Percentiles rank a stretch among this genome's conserved stretches.
phyloP scores from a whole-genome alignment of 2,888 invertebrate species.

The Ochlodes sylvanus region DNA sequence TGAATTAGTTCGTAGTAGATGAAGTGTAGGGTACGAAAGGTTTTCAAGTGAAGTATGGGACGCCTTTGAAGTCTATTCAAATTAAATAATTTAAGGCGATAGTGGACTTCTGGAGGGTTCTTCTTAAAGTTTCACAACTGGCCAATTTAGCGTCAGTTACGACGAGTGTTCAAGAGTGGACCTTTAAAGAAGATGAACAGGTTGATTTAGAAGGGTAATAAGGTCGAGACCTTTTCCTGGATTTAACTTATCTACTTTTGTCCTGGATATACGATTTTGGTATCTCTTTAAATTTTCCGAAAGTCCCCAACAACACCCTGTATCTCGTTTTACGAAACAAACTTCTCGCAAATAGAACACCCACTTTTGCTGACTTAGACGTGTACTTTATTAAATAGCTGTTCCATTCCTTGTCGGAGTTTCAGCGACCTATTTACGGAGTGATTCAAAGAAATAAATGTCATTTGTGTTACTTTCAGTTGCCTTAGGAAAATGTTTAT shows the following conservation, averaged over 20 bases:
- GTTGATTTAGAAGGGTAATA: too few species aligned
- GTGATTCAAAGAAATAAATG: slow-evolving; percentile 47
- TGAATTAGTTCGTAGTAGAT: too few species aligned
- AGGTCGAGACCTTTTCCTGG: background rate
- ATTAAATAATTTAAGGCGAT: too few species aligned
- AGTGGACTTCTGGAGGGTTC: too few species aligned
- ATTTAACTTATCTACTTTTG: too few species aligned
- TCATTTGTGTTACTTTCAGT: slow-evolving; percentile 47
- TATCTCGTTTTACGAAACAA: slow-evolving; percentile 46
- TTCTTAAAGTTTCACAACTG: too few species aligned
- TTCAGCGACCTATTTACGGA: slow-evolving; percentile 56
- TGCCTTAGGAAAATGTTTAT: slow-evolving; percentile 24
- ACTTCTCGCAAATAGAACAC: slow-evolving; percentile 53
- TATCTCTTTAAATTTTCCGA: background rate
- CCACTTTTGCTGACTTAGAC: slow-evolving; percentile 51
- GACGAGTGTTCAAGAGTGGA: too few species aligned
- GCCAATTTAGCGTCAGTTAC: too few species aligned
- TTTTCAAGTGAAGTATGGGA: too few species aligned
- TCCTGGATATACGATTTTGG: background rate
- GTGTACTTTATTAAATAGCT: slow-evolving; percentile 62
- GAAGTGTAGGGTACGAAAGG: too few species aligned
- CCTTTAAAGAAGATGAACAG: too few species aligned
- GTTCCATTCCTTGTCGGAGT: slow-evolving; percentile 53
- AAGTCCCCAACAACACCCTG: slow-evolving; percentile 1
- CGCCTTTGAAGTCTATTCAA: too few species aligned